Percentiles rank a stretch among this genome's conserved stretches.
phyloP scores from a whole-genome alignment of 2,888 invertebrate species.

The Ernsta delagoae region DNA sequence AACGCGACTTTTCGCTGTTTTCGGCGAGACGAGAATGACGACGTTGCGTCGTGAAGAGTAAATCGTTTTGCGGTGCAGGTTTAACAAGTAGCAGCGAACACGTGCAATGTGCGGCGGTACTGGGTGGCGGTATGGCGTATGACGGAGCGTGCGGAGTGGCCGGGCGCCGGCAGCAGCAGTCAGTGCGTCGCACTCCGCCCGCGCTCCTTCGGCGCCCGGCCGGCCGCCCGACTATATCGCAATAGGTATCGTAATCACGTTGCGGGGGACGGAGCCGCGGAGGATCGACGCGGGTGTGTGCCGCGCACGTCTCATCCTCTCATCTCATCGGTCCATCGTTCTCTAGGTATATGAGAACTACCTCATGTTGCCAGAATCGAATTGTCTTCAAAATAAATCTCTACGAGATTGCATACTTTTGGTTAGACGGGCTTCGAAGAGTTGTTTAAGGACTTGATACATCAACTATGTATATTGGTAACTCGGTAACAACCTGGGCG shows the following conservation, averaged over 20 bases:
- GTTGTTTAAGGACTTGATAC: not conserved
- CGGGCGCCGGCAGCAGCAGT: slow-evolving; percentile 48
- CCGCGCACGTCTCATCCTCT: slow-evolving; percentile 46
- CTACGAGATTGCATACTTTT: slow-evolving; percentile 6
- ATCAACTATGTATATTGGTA: not conserved
- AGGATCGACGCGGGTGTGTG: slow-evolving; percentile 49
- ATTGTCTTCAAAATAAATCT: slow-evolving; percentile 23
- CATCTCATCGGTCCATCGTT: no score
- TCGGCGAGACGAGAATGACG: slow-evolving; percentile 41
- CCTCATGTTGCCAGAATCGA: slow-evolving; percentile 52
- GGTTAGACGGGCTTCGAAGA: not conserved
- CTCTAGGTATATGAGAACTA: slow-evolving; percentile 35
- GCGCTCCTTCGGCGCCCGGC: slow-evolving; percentile 42
- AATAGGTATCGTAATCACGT: slow-evolving; percentile 57
- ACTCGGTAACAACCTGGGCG: no score
- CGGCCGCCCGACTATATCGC: no score
- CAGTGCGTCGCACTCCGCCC: slow-evolving; percentile 59
- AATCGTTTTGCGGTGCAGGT: no score
- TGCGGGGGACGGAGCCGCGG: slow-evolving; percentile 62
- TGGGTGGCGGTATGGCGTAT: slow-evolving; percentile 32
- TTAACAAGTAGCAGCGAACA: slow-evolving; percentile 50
- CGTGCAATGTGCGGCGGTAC: slow-evolving; percentile 30
- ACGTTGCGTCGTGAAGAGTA: slow-evolving; percentile 32
- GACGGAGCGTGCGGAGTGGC: slow-evolving; percentile 29
- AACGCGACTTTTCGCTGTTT: slow-evolving; percentile 46